Base-by-base conservation (phyloP, 2,888 invertebrate genomes). In the Parnassius mnemosyne region DNA sequence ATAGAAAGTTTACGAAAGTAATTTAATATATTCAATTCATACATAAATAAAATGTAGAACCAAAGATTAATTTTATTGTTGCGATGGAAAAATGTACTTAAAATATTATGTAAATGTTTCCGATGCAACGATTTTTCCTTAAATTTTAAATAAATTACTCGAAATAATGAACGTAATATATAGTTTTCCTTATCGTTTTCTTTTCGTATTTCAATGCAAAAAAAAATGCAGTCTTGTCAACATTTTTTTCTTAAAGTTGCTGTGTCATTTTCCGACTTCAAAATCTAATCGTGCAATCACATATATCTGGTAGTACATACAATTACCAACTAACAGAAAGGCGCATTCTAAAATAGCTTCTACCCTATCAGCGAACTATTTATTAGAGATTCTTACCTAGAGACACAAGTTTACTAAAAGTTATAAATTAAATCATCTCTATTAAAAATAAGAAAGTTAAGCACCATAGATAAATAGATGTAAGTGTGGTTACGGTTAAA, bases 261-360 rank as follows among this genome's bases (percentile, higher is more conserved):
- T 53, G 34, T 54, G 43, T 64, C 57, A 64, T 68, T 49, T 64
- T 57, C 66, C 63, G 57, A 49, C 60, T 58, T 59, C 59, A 65
- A 68, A 61, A 68, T 65, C 81, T 84, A 85, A 79, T 69, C 66
- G 89, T 88, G 89, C 88, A 74, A 76, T 78, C 81, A 89, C 87
- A 87, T 85, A 77, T 77, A 79, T 73, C 74, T 66, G 67, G 82
- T 66, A 66, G 81, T 84, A 87, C 77, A 72, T 76, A 85, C 77
- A 83, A 72, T 77, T 34, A 34, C 34, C 72, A 79, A 77, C 83
- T 84, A 87, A 87, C 83, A 78, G 77, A 87, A 89, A 85, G 83
- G 84, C 85, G 76, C 70, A 68, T 71, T 76, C 80, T 80, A 83
- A 73, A 71, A 74, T 74, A 77, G 73, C 76, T 54, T 71, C 79